These are phyloP conservation scores for Channallabes apus DNA, from an alignment of 2,797 vertebrate genomes.

Conservation along the genomic window DNA sequence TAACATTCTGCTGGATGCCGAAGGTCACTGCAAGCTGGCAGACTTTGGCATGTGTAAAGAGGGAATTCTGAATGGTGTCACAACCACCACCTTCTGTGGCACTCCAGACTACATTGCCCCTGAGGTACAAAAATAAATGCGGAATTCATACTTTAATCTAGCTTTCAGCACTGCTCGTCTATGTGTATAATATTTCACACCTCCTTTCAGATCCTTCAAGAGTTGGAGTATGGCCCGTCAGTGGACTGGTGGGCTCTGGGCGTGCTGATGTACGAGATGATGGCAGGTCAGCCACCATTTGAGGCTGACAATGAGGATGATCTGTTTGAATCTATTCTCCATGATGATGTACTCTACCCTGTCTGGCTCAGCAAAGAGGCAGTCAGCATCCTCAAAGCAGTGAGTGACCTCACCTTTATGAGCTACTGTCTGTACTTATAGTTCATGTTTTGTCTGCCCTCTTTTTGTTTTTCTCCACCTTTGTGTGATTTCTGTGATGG, in stretches of 20 bases:
- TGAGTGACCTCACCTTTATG: conserved; percentile 63
- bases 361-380: conserved; percentile 98
- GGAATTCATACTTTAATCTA: not conserved
- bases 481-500: conserved; percentile 7
- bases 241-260: conserved; percentile 98
- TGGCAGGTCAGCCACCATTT: conserved; percentile 94
- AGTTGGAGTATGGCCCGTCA: conserved; percentile 91
- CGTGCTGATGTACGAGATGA: conserved; percentile 98
- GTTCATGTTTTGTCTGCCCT: conserved; percentile 5
- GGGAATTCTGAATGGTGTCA: conserved; percentile 93
- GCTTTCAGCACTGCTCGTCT: not conserved
- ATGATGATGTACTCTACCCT: conserved; percentile 92
- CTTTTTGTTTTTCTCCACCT: conserved; percentile 29
- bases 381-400: conserved; percentile 92
- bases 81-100: conserved; percentile 96
- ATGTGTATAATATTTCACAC: not conserved
- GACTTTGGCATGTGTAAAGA: conserved; percentile 99
- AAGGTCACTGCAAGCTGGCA: conserved; percentile 97
- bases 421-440: not conserved
- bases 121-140: conserved; percentile 74
- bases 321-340: conserved; percentile 95
- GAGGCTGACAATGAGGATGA: conserved; percentile 96
- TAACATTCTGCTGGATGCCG: conserved; percentile 96
- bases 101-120: conserved; percentile 98
- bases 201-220: conserved; percentile 86